Evolutionary conservation across 2,113 vertebrate genomes (phyloP).

Genomic region (Hydrochoerus hydrochaeris): DNA sequence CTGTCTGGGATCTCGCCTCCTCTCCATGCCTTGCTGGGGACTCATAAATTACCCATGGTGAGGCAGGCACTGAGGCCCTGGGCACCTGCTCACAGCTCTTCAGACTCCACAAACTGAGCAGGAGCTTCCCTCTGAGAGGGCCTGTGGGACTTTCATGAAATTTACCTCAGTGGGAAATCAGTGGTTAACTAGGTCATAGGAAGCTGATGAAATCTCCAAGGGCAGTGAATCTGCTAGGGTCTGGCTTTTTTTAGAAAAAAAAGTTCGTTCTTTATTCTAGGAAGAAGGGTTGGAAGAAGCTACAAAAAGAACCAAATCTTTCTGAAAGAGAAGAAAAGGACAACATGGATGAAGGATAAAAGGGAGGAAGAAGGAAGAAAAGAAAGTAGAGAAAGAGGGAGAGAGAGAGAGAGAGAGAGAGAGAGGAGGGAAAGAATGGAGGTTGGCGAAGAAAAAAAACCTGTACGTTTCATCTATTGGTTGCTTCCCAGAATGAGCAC

Average conservation of each 20-base stretch:
- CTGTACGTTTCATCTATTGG: not conserved
- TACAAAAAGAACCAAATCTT: not conserved
- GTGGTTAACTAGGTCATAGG: slow-evolving; percentile 66
- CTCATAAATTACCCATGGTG: slow-evolving; percentile 65
- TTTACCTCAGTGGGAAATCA: slow-evolving; percentile 65
- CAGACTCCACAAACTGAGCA: slow-evolving; percentile 40
- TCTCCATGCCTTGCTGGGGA: not conserved
- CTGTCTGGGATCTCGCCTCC: not conserved
- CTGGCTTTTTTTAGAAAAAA: slow-evolving; percentile 19
- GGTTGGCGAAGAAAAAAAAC: no score
- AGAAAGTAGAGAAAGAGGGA: no score
- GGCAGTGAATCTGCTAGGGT: slow-evolving; percentile 32
- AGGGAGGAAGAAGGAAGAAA: not conserved
- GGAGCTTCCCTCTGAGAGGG: slow-evolving; percentile 36
- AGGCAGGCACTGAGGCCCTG: slow-evolving; percentile 28
- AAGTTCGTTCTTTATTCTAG: slow-evolving; percentile 17
- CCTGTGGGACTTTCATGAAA: slow-evolving; percentile 42
- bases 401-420: not conserved
- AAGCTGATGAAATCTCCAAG: slow-evolving; percentile 51
- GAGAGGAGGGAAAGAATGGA: not conserved
- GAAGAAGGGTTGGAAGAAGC: not conserved
- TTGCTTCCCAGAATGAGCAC: not conserved
- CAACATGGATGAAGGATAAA: not conserved
- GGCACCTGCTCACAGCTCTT: slow-evolving; percentile 55
- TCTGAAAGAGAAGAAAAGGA: not conserved